phyloP scores from a whole-genome alignment of 2,888 invertebrate genomes.

The Amphipyra tragopoginis region DNA sequence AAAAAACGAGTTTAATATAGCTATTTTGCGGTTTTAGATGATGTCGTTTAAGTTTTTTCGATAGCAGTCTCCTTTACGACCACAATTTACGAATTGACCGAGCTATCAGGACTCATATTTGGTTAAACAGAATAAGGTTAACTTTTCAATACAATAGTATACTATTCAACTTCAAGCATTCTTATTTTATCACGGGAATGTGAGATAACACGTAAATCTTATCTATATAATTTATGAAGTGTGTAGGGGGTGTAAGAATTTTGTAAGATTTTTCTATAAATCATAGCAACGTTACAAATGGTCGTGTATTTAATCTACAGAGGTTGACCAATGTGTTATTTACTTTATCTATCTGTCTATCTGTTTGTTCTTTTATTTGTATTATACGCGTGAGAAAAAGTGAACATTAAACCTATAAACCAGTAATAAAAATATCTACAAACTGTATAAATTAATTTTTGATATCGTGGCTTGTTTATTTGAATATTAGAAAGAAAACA shows the following conservation, averaged over 20 bases:
- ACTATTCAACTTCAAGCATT: constrained; percentile 3
- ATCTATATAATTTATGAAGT: constrained; percentile 34
- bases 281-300: constrained; percentile 33
- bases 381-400: constrained; percentile 13
- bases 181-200: constrained; percentile 13
- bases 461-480: background rate
- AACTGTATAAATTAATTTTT: too few species aligned
- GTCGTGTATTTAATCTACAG: constrained; percentile 17
- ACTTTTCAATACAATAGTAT: background rate
- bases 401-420: background rate
- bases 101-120: too few species aligned
- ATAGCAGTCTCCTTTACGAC: too few species aligned
- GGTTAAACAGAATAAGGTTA: too few species aligned
- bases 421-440: background rate
- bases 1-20: too few species aligned
- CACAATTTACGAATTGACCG: too few species aligned
- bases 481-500: too few species aligned
- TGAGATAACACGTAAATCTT: constrained; percentile 25
- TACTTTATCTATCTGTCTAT: constrained; percentile 9
- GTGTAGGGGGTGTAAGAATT: constrained; percentile 40
- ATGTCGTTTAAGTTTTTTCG: too few species aligned
- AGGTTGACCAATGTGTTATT: constrained; percentile 3
- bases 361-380: background rate
- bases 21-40: too few species aligned
- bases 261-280: constrained; percentile 30